Base-by-base conservation (phyloP, 92 coral and sea anemone species). In the Blastomussa wellsi region DNA sequence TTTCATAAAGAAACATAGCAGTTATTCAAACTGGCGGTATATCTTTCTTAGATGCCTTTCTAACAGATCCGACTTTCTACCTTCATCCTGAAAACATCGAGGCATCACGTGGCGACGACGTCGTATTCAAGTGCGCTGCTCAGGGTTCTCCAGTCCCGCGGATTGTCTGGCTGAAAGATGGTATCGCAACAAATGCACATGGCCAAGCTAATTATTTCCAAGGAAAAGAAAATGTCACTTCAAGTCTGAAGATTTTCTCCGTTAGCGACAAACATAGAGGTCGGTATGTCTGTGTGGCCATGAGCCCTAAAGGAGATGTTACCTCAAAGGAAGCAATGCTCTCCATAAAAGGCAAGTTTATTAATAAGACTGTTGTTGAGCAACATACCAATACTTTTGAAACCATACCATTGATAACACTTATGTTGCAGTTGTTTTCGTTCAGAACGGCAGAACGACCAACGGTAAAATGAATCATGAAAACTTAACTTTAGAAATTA, bases 91-190 rank as follows among this genome's bases (percentile, higher is more conserved):
- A 38, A 42, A 81, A 55, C 42, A 51, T 67, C 2, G 42, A 78
- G 10, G 88, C 77, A 16, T 33, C 57, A 4, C 77, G 69, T 59
- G 93, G 85, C 68, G 78, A 37, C 78, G 66, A 42, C 33, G 80
- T 86, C 15, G 76, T 76, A 26, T n/a, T 82, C 77, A 55, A 48
- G 17, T 90, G 93, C 36, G 57, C 81, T 38, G 93, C 57, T 2
- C 38, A 80, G 5, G 93, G 90, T 24, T 32, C 47, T 20, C 93
- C 90, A n/a, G 47, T 41, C 37, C 87, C 87, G 37, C 24, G 37
- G 75, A 80, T 90, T 37, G 84, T 80, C 69, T 90, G 90, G 93
- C 82, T 78, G 22, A 82, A 65, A 82, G 78, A 86, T 59, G 90
- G 87, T 33, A 67, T 29, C 5, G 72, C 36, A 37, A 31, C 9